Evolutionary conservation across 1,140 invertebrate genomes (phyloP).

Genomic region (Bombyx mori): ASM3026992v2 NC_085116.1:14706001-14706500

Average conservation of each 20-base stretch:
- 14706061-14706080: conserved; percentile 12
- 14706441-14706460: no score
- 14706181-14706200: conserved; percentile 62
- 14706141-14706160: conserved; percentile 66
- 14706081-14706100: conserved; percentile 49
- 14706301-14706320: conserved; percentile 30
- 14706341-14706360: conserved; percentile 12
- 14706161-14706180: conserved; percentile 66
- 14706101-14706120: conserved; percentile 72
- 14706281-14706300: conserved; percentile 51
- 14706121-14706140: conserved; percentile 72
- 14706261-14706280: conserved; percentile 46
- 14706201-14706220: conserved; percentile 64
- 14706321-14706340: conserved; percentile 4
- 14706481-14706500: no score
- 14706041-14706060: no score
- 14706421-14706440: no score
- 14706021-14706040: no score
- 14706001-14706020: no score
- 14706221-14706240: conserved; percentile 50
- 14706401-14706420: no score
- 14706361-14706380: not conserved
- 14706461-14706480: no score
- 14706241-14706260: conserved; percentile 65
- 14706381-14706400: no score